phyloP scores from a whole-genome alignment of 2,113 vertebrate genomes.

The Pantherophis guttatus region DNA sequence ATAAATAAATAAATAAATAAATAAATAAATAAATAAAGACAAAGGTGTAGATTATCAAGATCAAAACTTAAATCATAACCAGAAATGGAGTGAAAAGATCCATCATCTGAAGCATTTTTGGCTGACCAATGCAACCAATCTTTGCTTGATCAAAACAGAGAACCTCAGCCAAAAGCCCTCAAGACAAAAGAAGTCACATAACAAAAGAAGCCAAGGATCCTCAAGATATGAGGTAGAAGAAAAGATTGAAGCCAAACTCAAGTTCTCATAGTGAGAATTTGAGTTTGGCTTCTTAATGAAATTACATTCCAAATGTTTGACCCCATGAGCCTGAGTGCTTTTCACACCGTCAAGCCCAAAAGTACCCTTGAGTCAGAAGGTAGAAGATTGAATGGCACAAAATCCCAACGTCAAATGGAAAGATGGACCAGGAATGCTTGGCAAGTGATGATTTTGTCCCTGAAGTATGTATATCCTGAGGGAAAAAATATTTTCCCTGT shows the following conservation, averaged over 20 bases:
- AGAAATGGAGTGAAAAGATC: constrained; percentile 53
- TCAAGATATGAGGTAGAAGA: constrained; percentile 58
- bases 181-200: constrained; percentile 27
- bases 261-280: constrained; percentile 77
- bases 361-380: constrained; percentile 43
- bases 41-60: constrained; percentile 54
- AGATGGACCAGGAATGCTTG: constrained; percentile 75
- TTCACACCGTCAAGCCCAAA: constrained; percentile 60
- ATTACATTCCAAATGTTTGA: constrained; percentile 82
- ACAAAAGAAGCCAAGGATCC: constrained; percentile 57
- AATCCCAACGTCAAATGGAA: constrained; percentile 67
- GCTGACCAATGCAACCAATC: neutral
- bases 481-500: constrained; percentile 58
- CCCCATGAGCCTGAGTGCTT: constrained; percentile 68
- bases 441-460: constrained; percentile 61
- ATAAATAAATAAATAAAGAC: neutral
- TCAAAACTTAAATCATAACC: constrained; percentile 47
- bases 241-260: constrained; percentile 76
- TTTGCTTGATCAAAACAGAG: constrained; percentile 37
- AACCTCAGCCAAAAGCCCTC: constrained; percentile 34
- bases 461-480: constrained; percentile 32
- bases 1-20: no score
- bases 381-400: constrained; percentile 53
- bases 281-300: constrained; percentile 82
- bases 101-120: constrained; percentile 23